Evolutionary conservation across 2,888 invertebrate genomes (phyloP), one percentile per base, ranked within the genome.

Genomic region (Pheosia tremula): DNA sequence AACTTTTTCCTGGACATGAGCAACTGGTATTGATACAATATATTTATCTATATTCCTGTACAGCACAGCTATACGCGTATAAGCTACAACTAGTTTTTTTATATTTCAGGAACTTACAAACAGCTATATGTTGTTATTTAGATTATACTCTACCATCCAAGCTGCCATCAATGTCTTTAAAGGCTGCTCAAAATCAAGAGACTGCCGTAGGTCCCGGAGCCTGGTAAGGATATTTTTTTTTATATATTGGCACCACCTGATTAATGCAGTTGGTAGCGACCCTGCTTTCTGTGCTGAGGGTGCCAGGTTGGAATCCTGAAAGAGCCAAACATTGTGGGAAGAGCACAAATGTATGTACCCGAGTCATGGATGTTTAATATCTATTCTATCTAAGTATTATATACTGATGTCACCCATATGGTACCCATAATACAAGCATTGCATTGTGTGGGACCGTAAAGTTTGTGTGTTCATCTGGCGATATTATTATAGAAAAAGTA

Each of bases 1-100:
- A 92, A 86, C 77, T 99, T 99, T 91, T 99, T 98, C 86, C 94
- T 99, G 79, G 99, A 99, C 86, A 99, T 99, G 99, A 99, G 98
- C 87, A 98, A 99, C 91, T 99, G 99, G 99, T 99, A 95, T 39
- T 55, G 11, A 24, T 9, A 55, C 10, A 55, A 5, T 58, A 47
- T 13, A 54, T 11, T 49, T 41, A 49, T 38, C n/a, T 24, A n/a
- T 53, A 41, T 38, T 56, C 10, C 11, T 24, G 24, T 24, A 24
- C 24, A 24, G 24, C 24, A 24, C 2, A 24, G 5, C 10, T n/a
- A n/a, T 38, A 58, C 7, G 39, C 5, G 54, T n/a, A 52, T 50
- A 13, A 57, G n/a, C 41, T 0, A 55, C 39, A 8, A 55, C 39
- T 55, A 55, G 55, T 0, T n/a, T 55, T 39, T n/a, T 55, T 55